Evolutionary conservation across 2,888 invertebrate genomes (phyloP), one percentile per base, ranked within the genome.

Genomic region (Autographa pulchrina): DNA sequence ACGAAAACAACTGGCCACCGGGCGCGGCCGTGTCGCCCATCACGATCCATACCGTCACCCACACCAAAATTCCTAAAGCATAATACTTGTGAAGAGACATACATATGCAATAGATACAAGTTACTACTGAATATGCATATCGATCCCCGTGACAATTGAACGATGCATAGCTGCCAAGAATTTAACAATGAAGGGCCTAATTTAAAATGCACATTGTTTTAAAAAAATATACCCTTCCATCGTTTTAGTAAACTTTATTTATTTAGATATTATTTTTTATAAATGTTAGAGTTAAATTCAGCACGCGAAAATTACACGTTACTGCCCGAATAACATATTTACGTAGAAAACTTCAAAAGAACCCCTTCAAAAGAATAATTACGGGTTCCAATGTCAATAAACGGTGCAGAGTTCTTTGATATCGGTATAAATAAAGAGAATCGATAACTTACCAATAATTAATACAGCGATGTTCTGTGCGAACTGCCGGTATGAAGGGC

Each of bases 401-500:
- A 54, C 54, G 54, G 54, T 56, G 54, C 25, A 56, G 13, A 56
- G 20, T 13, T 20, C 54, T 56, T 56, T 20, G 54, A 25, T 25
- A 56, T 52, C 41, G 48, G 58, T 67, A 68, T 61, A 54, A 59
- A 48, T 52, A n/a, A 59, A 32, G 18, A n/a, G 48, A 31, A 48
- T 62, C 20, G 16, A 35, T 58, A 65, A 16, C 91, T 95, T 88
- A 97, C 97, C 98, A 88, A 98, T 97, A 65, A 98, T 90, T 80
- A 97, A 95, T 67, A 98, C 96, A 65, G 98, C 97, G 75, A 98
- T 76, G 20, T 98, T 96, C 85, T 98, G 97, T n/a, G 98, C 97
- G 89, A 98, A 97, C 89, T 98, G 97, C 79, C 98, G 96, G 92
- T 98, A 98, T 0, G 98, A 97, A 32, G 98, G 98, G 88, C 98